Percentiles rank a stretch among this genome's conserved stretches.
phyloP scores from a whole-genome alignment of 2,888 invertebrate species.

The Ischnus inquisitorius region DNA sequence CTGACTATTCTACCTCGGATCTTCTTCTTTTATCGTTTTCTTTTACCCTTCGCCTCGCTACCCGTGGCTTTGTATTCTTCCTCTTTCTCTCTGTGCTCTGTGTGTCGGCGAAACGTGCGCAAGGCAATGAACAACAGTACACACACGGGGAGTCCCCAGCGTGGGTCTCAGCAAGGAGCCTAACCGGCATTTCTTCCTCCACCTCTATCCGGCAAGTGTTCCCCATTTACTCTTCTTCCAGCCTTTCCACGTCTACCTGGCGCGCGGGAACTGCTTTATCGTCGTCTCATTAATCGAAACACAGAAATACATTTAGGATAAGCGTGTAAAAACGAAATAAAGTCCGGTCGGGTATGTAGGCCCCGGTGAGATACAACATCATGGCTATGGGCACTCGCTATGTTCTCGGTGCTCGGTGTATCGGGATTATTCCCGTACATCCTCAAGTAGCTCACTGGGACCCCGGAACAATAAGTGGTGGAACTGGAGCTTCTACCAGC shows the following conservation, averaged over 20 bases:
- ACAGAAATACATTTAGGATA: conserved; percentile 77
- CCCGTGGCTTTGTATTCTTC: conserved; percentile 18
- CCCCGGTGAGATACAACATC: conserved; percentile 66
- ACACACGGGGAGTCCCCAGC: conserved; percentile 20
- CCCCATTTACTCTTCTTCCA: conserved; percentile 12
- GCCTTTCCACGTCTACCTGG: neutral
- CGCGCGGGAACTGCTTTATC: conserved; percentile 71
- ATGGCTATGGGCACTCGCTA: conserved; percentile 38
- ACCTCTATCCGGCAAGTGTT: conserved; percentile 8
- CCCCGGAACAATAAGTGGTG: conserved; percentile 22
- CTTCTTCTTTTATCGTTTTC: conserved; percentile 21
- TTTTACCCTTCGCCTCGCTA: neutral
- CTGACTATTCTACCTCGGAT: conserved; percentile 36
- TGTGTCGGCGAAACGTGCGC: conserved; percentile 32
- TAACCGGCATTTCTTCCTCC: conserved; percentile 20
- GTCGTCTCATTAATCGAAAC: conserved; percentile 78
- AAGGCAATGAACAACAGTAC: conserved; percentile 28
- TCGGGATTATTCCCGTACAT: neutral
- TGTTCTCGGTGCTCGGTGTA: neutral
- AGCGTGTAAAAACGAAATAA: conserved; percentile 75
- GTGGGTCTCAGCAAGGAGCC: conserved; percentile 15
- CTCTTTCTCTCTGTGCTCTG: conserved; percentile 27
- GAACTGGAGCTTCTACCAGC: conserved; percentile 14
- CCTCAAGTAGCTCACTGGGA: neutral
- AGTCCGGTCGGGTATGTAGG: conserved; percentile 63